Evolutionary conservation across 2,113 vertebrate species (phyloP), one percentile per base, ranked within the genome.

Genomic region (Nymphicus hollandicus): DNA sequence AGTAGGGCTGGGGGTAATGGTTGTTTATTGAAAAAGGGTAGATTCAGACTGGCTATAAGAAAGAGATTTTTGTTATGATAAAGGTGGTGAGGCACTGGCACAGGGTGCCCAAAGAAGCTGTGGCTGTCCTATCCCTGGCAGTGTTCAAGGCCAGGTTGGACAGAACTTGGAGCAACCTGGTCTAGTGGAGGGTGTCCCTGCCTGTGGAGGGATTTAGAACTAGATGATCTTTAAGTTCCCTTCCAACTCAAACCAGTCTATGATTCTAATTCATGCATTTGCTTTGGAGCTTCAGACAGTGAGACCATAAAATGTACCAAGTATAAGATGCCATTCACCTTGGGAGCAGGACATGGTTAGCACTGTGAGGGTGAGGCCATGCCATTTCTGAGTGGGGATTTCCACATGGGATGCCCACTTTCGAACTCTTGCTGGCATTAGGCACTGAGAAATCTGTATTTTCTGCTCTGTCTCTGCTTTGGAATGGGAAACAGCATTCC

Each of bases 341-440:
- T 0, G 0, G 74, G 50, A 44, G 20, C 37, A n/a, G 56, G 44
- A 13, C 23, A 3, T 47, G 1, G 0, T 6, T 53, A 27, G 2
- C 24, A 2, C 35, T 12, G 19, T 5, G 66, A 35, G 43, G 49
- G 56, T 6, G 22, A 31, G 68, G 18, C 58, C 19, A 8, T 7
- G 25, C 4, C 31, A 2, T 43, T 11, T 65, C 60, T 44, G 69
- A 2, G 11, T 5, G 35, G 43, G 64, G n/a, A 22, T 50, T 46
- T 55, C 81, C 71, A 43, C 1, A 1, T 3, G 13, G 60, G n/a
- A 56, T 4, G 3, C 35, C 11, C 29, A 3, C 39, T 61, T 24
- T 25, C 8, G 0, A 0, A 0, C 16, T 74, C 58, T 41, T 1
- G 3, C 27, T 70, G 78, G 41, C 49, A 7, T 23, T 28, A 25